Conservation (phyloP, 2,113 vertebrate genomes). For the Sitta europaea region DNA sequence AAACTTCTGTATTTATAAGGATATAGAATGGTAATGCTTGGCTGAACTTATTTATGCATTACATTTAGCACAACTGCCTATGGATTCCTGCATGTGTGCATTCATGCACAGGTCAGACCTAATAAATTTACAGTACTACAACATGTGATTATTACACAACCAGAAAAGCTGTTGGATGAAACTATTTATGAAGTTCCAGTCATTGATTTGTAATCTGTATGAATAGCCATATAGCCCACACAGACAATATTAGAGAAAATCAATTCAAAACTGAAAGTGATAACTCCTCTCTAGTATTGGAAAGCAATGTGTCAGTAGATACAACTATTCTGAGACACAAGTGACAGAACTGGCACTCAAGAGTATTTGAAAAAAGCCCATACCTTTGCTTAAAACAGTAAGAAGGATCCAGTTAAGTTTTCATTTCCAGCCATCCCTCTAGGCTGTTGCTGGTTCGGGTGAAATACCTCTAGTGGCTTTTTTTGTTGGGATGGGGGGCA, state of each 20-base stretch:
- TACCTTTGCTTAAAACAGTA: not conserved
- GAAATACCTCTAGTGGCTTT: not conserved
- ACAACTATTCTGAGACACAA: not conserved
- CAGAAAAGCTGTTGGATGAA: not conserved
- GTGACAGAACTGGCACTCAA: not conserved
- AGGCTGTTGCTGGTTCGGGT: fast-evolving
- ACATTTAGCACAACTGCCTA: not conserved
- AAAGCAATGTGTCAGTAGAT: not conserved
- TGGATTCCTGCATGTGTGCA: not conserved
- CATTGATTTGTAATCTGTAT: not conserved
- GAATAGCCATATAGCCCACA: not conserved
- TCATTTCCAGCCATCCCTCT: not conserved
- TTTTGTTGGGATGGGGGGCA: fast-evolving
- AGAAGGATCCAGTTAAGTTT: not conserved
- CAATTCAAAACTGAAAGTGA: not conserved
- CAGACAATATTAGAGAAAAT: not conserved
- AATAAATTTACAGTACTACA: not conserved
- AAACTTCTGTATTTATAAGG: not conserved
- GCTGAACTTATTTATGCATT: not conserved
- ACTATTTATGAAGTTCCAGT: not conserved
- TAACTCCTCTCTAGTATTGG: not conserved
- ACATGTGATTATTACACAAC: not conserved
- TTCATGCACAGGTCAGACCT: not conserved
- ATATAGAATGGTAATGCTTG: not conserved
- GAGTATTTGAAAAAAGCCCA: not conserved